Evolutionary conservation across 2,113 vertebrate species (phyloP).

Genomic region (Pollachius pollachius): DNA sequence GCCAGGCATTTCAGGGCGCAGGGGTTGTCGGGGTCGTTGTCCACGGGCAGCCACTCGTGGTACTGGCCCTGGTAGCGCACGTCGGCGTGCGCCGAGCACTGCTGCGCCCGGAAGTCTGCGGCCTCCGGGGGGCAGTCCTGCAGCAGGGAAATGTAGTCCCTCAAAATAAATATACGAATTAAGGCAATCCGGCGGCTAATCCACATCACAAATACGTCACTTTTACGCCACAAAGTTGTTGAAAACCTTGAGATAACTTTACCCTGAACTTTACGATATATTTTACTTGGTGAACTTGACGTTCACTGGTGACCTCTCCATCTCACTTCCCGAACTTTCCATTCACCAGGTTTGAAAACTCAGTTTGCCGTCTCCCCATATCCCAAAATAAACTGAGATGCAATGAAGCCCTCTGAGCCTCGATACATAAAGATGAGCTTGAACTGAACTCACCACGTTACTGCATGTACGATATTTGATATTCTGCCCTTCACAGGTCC

Average conservation of each 20-base stretch:
- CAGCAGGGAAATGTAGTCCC: neutral
- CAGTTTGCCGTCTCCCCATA: conserved; percentile 10
- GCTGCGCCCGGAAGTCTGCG: conserved; percentile 94
- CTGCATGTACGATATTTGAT: conserved; percentile 96
- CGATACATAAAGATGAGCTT: conserved; percentile 39
- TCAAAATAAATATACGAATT: neutral
- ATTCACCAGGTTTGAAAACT: conserved; percentile 5
- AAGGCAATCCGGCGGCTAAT: neutral
- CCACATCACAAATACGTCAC: neutral
- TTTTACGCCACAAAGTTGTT: conserved; percentile 4
- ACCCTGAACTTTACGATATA: neutral
- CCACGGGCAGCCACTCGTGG: conserved; percentile 91
- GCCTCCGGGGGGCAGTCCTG: conserved; percentile 91
- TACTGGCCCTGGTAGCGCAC: conserved; percentile 88
- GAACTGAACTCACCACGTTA: conserved; percentile 87
- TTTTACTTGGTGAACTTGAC: no score
- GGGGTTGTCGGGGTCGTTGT: conserved; percentile 91
- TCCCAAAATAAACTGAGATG: conserved; percentile 20
- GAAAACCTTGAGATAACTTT: conserved; percentile 22
- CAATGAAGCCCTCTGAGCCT: conserved; percentile 21
- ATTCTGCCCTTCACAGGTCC: conserved; percentile 94
- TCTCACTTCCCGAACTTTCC: no score
- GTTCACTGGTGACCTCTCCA: no score
- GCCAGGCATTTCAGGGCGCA: conserved; percentile 92
- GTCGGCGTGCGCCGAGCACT: conserved; percentile 94